Conservation (phyloP, 2,888 invertebrate genomes). For the Ptilodon capucinus region DNA sequence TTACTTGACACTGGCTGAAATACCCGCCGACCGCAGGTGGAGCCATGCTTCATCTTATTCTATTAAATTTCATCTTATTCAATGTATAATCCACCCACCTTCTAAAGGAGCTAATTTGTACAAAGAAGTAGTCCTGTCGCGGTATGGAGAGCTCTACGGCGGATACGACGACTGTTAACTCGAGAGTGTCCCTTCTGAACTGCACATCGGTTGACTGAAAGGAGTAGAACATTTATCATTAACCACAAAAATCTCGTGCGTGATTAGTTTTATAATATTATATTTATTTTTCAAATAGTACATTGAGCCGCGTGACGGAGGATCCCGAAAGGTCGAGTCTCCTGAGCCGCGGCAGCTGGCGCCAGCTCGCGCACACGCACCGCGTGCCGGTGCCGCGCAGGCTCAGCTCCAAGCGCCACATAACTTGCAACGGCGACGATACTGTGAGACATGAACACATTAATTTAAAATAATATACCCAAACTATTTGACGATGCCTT, state of each 20-base stretch:
- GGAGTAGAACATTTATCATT: too few relatives aligned
- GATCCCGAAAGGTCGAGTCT: not conserved
- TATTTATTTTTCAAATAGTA: too few relatives aligned
- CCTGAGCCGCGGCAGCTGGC: not conserved
- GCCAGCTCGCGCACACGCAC: not conserved
- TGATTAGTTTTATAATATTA: not conserved
- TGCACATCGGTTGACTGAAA: not conserved
- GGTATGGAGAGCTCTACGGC: not conserved
- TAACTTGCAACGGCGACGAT: not conserved
- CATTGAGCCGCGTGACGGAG: not conserved
- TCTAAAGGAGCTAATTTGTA: too few relatives aligned
- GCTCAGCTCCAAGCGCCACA: not conserved
- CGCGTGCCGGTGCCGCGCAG: not conserved
- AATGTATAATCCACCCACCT: too few relatives aligned
- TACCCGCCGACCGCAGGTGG: too few relatives aligned
- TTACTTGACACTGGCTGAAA: too few relatives aligned
- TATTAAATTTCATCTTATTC: too few relatives aligned
- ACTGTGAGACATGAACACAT: not conserved
- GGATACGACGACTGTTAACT: not conserved
- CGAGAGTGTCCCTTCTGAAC: not conserved
- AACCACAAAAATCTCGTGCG: too few relatives aligned
- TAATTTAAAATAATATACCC: too few relatives aligned
- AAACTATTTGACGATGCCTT: too few relatives aligned
- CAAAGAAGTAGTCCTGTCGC: not conserved
- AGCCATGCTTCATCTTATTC: too few relatives aligned